phyloP scores from a whole-genome alignment of 2,888 invertebrate species.

The Drymonia ruficornis region DNA sequence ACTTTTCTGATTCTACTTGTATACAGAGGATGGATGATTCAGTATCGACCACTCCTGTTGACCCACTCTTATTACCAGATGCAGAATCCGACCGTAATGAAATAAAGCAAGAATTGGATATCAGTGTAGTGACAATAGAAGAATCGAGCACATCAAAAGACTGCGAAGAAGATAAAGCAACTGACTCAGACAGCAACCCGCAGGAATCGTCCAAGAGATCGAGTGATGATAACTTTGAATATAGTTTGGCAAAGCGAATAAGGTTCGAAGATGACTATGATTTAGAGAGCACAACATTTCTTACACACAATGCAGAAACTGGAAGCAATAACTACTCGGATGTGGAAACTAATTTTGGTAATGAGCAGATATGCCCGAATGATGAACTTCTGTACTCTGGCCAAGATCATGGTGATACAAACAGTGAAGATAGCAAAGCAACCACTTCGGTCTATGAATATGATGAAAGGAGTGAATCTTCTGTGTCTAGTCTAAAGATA shows the following conservation, averaged over 20 bases:
- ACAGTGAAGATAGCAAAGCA: conserved; percentile 74
- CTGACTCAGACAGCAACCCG: conserved; percentile 55
- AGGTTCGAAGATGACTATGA: conserved; percentile 69
- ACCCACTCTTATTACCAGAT: conserved; percentile 76
- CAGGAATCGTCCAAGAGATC: conserved; percentile 68
- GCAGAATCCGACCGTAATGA: conserved; percentile 67
- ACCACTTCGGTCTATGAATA: conserved; percentile 70
- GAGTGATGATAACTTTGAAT: conserved; percentile 65
- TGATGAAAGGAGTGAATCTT: conserved; percentile 74
- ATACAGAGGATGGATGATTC: conserved; percentile 71
- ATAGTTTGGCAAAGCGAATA: conserved; percentile 64
- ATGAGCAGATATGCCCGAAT: conserved; percentile 62
- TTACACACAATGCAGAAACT: conserved; percentile 30
- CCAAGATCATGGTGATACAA: conserved; percentile 67
- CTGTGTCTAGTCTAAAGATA: conserved; percentile 68
- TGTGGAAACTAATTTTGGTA: conserved; percentile 57
- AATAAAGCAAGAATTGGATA: conserved; percentile 67
- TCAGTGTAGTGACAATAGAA: conserved; percentile 73
- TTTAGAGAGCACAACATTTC: conserved; percentile 52
- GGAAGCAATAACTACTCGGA: conserved; percentile 62
- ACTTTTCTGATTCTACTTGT: conserved; percentile 74
- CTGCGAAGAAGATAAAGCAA: conserved; percentile 62
- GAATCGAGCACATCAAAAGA: conserved; percentile 64
- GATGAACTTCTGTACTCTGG: conserved; percentile 60
- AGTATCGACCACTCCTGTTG: conserved; percentile 72